Evolutionary conservation across 2,888 invertebrate genomes (phyloP), one percentile per base, ranked within the genome.

Genomic region (Stenurella melanura): DNA sequence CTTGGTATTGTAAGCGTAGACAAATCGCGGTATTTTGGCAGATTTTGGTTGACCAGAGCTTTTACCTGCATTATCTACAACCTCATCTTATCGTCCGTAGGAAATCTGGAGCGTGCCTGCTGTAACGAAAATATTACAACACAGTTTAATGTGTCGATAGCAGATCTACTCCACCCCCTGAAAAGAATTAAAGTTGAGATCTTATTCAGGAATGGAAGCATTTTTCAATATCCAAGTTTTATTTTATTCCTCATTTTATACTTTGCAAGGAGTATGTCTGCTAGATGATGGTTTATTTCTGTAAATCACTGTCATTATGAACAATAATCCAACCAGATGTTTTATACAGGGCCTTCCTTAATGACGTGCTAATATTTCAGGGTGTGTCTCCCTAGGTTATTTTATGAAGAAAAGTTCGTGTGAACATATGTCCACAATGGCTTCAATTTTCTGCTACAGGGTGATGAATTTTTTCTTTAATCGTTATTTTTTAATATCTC

Each of bases 1-100:
- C 80, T 80, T 82, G 77, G 78, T 80, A 85, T 85, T 85, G 85
- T 86, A 75, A 73, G 77, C 76, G 75, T 75, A 79, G 82, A 84
- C 84, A 84, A 84, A 85, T 85, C 81, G 82, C 77, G 76, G 81
- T 85, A 85, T 85, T 86, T 86, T 86, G 86, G 85, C 84, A 85
- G 85, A 84, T 85, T 85, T 84, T 76, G 82, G 83, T 82, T 81
- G 83, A 81, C 83, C 83, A 80, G 78, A 73, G 74, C 73, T 79
- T 81, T 79, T 85, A 84, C 83, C 84, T 83, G 74, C 78, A 73
- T 80, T 83, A 84, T 84, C 84, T 79, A 66, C 57, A 69, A 73
- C 78, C 82, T 76, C 80, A 83, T 83, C 83, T 84, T 80, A 82
- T 83, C 83, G 73, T 75, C 70, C 71, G 77, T 72, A 73, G 71